Evolutionary conservation across 2,888 invertebrate genomes (phyloP).

Genomic region (Drosophila maculinotata): DNA sequence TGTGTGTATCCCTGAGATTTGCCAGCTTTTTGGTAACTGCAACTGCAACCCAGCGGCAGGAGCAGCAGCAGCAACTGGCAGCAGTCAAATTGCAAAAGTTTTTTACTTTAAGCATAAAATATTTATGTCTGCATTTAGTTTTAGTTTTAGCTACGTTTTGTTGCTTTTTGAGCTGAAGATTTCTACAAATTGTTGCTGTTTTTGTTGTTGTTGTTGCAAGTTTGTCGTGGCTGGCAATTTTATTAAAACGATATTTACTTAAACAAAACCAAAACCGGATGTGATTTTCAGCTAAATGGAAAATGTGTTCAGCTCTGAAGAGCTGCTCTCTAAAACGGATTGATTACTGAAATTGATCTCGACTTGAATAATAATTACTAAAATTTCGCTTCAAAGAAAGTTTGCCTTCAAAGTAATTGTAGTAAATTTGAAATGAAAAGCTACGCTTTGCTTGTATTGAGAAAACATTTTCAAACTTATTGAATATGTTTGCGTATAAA

Average conservation of each 20-base stretch:
- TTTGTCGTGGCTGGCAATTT: conserved; percentile 65
- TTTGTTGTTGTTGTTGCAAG: conserved; percentile 43
- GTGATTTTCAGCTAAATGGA: conserved; percentile 35
- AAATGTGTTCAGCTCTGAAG: conserved; percentile 15
- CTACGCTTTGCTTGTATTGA: background rate
- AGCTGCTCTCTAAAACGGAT: conserved; percentile 16
- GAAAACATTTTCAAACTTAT: background rate
- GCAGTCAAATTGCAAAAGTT: conserved; percentile 78
- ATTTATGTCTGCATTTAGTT: conserved; percentile 78
- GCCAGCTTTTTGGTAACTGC: conserved; percentile 65
- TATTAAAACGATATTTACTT: conserved; percentile 69
- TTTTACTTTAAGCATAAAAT: conserved; percentile 78
- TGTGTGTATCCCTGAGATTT: conserved; percentile 31
- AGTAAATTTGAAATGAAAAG: background rate
- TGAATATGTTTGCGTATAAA: background rate
- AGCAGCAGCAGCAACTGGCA: conserved; percentile 29
- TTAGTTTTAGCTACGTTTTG: conserved; percentile 69
- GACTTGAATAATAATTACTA: conserved; percentile 5
- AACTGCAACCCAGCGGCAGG: conserved; percentile 37
- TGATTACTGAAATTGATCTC: conserved; percentile 3
- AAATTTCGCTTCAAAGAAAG: background rate
- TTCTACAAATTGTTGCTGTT: conserved; percentile 32
- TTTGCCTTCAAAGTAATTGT: background rate
- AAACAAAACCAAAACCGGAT: conserved; percentile 36
- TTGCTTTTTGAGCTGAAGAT: conserved; percentile 58